Evolutionary conservation across 2,888 invertebrate species (phyloP).

Genomic region (Sphaerolaimus hirsutus): DNA sequence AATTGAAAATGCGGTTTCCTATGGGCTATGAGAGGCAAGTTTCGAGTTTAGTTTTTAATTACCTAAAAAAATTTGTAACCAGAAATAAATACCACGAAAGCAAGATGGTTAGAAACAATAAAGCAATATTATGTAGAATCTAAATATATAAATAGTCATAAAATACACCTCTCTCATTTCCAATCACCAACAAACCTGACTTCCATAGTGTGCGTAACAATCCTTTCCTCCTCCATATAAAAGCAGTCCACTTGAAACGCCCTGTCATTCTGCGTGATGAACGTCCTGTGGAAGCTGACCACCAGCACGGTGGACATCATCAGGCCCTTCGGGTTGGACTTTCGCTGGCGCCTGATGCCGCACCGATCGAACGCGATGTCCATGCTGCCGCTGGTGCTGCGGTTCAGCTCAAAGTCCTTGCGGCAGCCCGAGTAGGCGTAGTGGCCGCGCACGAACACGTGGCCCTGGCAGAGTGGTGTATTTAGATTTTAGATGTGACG

Average conservation of each 20-base stretch:
- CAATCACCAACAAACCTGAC: conserved; percentile 2
- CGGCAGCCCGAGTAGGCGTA: conserved; percentile 7
- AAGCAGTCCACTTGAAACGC: conserved; percentile 7
- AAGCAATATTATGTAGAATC: no score
- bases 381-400: not conserved
- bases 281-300: conserved; percentile 5
- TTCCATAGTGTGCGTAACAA: conserved; percentile 3
- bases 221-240: conserved; percentile 5
- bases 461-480: no score
- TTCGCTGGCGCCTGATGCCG: conserved; percentile 6
- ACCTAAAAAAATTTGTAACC: no score
- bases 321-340: conserved; percentile 6
- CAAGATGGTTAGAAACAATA: no score
- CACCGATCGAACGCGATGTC: conserved; percentile 6
- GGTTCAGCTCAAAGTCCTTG: conserved; percentile 3
- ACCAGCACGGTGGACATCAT: conserved; percentile 3
- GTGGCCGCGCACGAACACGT: conserved; percentile 2
- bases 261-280: conserved; percentile 3
- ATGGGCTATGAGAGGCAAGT: no score
- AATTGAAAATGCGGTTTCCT: no score
- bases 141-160: no score
- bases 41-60: no score
- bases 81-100: no score
- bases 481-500: no score
- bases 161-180: no score